These are phyloP conservation scores for Ferdinandea cuprea DNA, from an alignment of 2,888 invertebrate species.

Conservation along the genomic window DNA sequence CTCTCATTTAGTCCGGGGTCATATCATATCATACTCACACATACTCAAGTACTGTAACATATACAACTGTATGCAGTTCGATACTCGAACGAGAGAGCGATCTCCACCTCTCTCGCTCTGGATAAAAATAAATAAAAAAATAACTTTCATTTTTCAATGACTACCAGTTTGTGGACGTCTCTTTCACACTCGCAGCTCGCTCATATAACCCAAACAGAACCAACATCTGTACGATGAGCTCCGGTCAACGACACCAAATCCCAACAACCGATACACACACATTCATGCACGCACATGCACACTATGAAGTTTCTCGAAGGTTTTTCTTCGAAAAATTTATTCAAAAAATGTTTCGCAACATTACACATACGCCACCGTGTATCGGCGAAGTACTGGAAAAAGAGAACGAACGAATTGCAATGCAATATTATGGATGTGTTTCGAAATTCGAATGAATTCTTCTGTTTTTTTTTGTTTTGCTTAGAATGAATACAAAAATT, in stretches of 20 bases:
- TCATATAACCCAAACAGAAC: conserved; percentile 31
- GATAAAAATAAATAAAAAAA: conserved; percentile 67
- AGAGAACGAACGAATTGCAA: conserved; percentile 54
- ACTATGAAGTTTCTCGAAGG: conserved; percentile 82
- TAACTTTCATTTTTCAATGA: conserved; percentile 84
- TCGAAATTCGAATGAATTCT: conserved; percentile 69
- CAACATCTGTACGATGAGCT: conserved; percentile 54
- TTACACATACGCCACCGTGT: conserved; percentile 63
- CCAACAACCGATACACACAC: conserved; percentile 76
- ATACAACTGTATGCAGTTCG: conserved; percentile 35
- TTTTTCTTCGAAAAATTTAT: conserved; percentile 75
- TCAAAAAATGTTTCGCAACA: conserved; percentile 70
- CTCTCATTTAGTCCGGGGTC: conserved; percentile 73
- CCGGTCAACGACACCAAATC: conserved; percentile 72
- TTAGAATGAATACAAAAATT: conserved; percentile 40
- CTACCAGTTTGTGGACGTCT: conserved; percentile 77
- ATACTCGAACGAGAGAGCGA: conserved; percentile 57
- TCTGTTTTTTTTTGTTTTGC: no score
- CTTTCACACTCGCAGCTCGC: conserved; percentile 31
- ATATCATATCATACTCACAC: conserved; percentile 15
- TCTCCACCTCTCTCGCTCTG: conserved; percentile 7
- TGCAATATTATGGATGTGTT: no score
- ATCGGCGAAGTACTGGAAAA: conserved; percentile 11
- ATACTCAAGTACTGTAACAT: no score
- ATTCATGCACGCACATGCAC: no score